A percentile compares a stretch with the other conserved stretches of the same genome.
phyloP scores from a whole-genome alignment of 2,888 invertebrate species.

The Lasiommata megera region DNA sequence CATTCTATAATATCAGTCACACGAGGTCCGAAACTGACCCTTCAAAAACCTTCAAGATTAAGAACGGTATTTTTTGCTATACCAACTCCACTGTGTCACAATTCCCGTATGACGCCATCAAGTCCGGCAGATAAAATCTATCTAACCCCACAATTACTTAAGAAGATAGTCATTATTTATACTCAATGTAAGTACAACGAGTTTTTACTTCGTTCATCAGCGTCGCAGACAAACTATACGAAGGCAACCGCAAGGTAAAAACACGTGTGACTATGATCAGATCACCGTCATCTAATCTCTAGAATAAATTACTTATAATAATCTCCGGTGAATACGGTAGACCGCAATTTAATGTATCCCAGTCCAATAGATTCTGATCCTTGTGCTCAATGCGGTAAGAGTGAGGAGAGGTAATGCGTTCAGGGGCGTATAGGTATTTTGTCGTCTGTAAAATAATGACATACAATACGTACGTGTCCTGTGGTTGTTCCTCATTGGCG shows the following conservation, averaged over 20 bases:
- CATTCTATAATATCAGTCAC: too few relatives aligned
- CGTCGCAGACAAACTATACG: constrained; percentile 22
- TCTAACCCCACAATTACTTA: not conserved
- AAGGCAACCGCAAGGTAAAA: constrained; percentile 28
- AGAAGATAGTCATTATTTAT: constrained; percentile 8
- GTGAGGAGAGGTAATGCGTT: constrained; percentile 2
- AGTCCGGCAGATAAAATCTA: not conserved
- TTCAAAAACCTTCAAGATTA: too few relatives aligned
- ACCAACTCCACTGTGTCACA: too few relatives aligned
- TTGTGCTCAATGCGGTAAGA: not conserved
- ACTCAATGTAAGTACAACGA: constrained; percentile 22
- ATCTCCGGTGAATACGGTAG: constrained; percentile 24
- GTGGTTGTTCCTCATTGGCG: constrained; percentile 39
- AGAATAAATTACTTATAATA: constrained; percentile 36
- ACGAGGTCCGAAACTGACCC: too few relatives aligned
- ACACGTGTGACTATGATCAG: constrained; percentile 29
- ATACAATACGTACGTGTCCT: constrained; percentile 44
- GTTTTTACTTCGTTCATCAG: constrained; percentile 28
- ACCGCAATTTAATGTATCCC: not conserved
- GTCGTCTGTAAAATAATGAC: constrained; percentile 44
- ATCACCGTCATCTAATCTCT: constrained; percentile 35
- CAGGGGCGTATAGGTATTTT: not conserved
- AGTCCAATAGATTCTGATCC: not conserved
- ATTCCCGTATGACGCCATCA: not conserved
- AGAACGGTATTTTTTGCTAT: too few relatives aligned